These are phyloP conservation scores for Eptatretus burgeri DNA, from an alignment of 2,113 vertebrate species.

Conservation along the genomic window DNA sequence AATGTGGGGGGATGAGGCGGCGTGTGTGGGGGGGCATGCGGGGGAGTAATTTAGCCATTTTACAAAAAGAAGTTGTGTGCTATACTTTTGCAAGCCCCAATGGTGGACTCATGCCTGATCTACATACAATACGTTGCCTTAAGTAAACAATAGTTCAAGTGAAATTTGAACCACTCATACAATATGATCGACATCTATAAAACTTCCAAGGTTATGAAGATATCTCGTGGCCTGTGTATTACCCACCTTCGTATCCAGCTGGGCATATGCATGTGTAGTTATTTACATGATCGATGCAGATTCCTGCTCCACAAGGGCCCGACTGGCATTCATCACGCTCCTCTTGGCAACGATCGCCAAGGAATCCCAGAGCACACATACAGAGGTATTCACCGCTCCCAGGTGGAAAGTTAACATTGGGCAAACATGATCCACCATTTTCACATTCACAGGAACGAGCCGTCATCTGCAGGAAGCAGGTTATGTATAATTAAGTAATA, in stretches of 20 bases:
- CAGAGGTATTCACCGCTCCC: constrained; percentile 35
- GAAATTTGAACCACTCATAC: no score
- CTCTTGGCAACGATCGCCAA: constrained; percentile 22
- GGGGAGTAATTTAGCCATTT: no score
- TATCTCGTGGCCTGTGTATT: no score
- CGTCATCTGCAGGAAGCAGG: constrained; percentile 17
- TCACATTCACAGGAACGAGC: constrained; percentile 27
- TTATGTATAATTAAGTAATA: neutral
- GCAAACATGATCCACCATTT: constrained; percentile 22
- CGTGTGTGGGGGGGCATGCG: no score
- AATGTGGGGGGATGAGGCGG: no score
- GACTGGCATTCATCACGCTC: constrained; percentile 17
- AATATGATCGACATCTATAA: no score
- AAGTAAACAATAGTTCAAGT: no score
- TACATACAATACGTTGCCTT: no score
- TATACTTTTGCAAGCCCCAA: no score
- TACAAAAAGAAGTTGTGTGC: no score
- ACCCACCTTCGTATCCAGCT: constrained; percentile 11
- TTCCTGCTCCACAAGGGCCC: constrained; percentile 14
- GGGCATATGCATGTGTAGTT: constrained; percentile 21
- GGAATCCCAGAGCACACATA: constrained; percentile 20
- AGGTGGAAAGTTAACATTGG: constrained; percentile 24
- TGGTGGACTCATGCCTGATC: no score
- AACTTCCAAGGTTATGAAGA: no score
- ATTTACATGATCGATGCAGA: constrained; percentile 12